Evolutionary conservation across 1,140 invertebrate genomes (phyloP).

Genomic region (Chironomus striatipennis): DNA sequence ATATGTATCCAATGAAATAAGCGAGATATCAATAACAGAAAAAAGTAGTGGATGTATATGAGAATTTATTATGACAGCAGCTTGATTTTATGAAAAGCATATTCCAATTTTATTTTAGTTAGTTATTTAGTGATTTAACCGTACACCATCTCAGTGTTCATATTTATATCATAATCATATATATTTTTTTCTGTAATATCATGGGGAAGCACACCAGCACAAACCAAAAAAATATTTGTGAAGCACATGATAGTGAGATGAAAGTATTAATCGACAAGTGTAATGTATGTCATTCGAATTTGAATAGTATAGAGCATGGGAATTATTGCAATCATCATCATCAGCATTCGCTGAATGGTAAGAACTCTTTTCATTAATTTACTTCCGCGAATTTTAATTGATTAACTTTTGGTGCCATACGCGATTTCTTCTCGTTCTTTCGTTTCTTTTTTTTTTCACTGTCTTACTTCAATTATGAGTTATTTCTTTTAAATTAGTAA

Average conservation of each 20-base stretch:
- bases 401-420: no score
- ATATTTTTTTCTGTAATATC: no score
- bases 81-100: no score
- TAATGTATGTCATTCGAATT: slow-evolving; percentile 15
- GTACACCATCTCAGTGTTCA: no score
- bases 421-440: no score
- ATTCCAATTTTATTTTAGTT: no score
- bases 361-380: neutral
- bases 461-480: slow-evolving; percentile 20
- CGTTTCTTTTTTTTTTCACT: neutral
- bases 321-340: neutral
- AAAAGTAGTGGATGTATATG: no score
- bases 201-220: neutral
- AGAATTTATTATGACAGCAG: no score
- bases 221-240: neutral
- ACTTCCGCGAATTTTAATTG: neutral
- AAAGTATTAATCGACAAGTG: neutral
- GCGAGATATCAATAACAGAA: no score
- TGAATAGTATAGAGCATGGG: neutral
- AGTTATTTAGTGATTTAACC: no score
- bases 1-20: no score
- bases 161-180: neutral
- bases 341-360: no score
- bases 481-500: slow-evolving; percentile 22
- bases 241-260: neutral